Evolutionary conservation across 2,113 vertebrate genomes (phyloP).

Genomic region (Peromyscus californicus): DNA sequence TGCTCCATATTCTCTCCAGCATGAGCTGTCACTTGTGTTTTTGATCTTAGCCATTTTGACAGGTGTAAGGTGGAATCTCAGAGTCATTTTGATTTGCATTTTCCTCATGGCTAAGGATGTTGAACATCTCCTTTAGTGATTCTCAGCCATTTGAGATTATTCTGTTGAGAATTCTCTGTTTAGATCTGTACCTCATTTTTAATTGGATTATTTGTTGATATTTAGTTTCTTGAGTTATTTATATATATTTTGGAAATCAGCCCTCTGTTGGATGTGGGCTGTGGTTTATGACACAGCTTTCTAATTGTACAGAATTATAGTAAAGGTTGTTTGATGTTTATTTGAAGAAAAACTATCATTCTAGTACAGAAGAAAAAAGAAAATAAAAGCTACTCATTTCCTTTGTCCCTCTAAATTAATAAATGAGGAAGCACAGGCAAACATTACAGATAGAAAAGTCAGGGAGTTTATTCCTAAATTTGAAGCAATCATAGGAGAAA

Average conservation of each 20-base stretch:
- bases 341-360: neutral
- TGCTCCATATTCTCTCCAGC: neutral
- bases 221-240: neutral
- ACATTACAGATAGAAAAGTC: slow-evolving; percentile 5
- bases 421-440: slow-evolving; percentile 43
- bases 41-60: neutral
- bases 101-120: neutral
- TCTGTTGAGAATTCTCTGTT: neutral
- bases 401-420: slow-evolving; percentile 51
- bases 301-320: slow-evolving; percentile 9
- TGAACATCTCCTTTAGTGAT: neutral
- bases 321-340: neutral
- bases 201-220: neutral
- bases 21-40: neutral
- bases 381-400: neutral
- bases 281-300: slow-evolving; percentile 5
- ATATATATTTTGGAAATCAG: neutral
- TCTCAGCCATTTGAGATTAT: neutral
- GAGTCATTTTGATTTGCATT: neutral
- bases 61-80: neutral
- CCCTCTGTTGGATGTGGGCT: neutral
- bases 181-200: neutral
- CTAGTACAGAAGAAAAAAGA: neutral
- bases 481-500: slow-evolving; percentile 36
- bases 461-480: slow-evolving; percentile 58